phyloP scores from a whole-genome alignment of 2,888 invertebrate species.

The Pharmacophagus antenor region DNA sequence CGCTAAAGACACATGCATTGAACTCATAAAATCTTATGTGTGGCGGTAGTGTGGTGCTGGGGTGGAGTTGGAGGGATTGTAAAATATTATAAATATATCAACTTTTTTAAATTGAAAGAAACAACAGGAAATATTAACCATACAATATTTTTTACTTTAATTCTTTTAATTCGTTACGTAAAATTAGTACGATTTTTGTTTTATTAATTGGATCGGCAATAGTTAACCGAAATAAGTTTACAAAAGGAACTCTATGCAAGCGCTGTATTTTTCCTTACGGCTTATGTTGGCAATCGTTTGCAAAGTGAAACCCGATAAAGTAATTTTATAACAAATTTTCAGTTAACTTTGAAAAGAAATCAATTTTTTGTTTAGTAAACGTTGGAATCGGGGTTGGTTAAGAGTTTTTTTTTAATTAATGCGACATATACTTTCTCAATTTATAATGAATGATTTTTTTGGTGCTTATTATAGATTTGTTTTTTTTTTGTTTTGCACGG shows the following conservation, averaged over 20 bases:
- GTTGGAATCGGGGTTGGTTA: background rate
- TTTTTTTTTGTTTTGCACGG: too few relatives aligned
- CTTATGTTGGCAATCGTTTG: background rate
- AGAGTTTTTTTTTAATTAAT: too few relatives aligned
- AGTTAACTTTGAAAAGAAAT: background rate
- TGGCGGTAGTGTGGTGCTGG: background rate
- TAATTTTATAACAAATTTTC: background rate
- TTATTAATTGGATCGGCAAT: background rate
- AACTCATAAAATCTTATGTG: too few relatives aligned
- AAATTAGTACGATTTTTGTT: background rate
- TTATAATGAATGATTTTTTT: too few relatives aligned
- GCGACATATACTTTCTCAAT: too few relatives aligned
- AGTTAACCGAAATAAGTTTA: background rate
- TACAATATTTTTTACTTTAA: background rate
- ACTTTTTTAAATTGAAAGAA: background rate
- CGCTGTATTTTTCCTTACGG: background rate
- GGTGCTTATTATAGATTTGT: too few relatives aligned
- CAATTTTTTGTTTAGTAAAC: background rate
- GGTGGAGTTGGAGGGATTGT: background rate
- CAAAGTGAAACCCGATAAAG: constrained; percentile 8
- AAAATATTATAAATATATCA: too few relatives aligned
- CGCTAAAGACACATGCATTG: too few relatives aligned
- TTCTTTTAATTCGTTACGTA: too few relatives aligned
- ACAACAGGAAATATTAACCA: background rate
- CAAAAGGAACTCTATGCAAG: background rate